These are phyloP conservation scores for Lycopodina hypogea DNA, from an alignment of 37 sponge, comb jelly and placozoan genomes.

Conservation along the genomic window DNA sequence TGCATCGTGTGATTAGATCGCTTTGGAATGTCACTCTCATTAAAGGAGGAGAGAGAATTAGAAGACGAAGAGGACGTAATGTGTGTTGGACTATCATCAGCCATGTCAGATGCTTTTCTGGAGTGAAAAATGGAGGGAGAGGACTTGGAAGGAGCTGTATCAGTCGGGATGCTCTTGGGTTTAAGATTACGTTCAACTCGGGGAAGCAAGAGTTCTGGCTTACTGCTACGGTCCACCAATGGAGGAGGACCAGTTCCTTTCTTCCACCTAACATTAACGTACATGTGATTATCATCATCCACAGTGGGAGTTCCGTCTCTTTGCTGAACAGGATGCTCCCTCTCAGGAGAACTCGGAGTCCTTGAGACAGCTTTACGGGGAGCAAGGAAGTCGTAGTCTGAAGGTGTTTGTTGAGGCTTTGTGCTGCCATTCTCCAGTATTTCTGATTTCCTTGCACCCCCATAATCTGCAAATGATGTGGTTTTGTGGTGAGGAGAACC, in stretches of 20 bases:
- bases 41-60: neutral
- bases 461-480: neutral
- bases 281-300: neutral
- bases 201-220: conserved; percentile 26
- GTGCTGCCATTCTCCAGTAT: conserved; percentile 22
- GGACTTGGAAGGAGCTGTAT: neutral
- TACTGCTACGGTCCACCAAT: conserved; percentile 22
- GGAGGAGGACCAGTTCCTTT: conserved; percentile 19
- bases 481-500: neutral
- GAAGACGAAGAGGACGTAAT: neutral
- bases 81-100: neutral
- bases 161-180: neutral
- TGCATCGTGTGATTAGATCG: conserved; percentile 11
- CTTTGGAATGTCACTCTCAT: conserved; percentile 12
- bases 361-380: conserved; percentile 7
- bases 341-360: conserved; percentile 9
- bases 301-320: neutral
- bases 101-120: neutral
- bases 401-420: neutral
- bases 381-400: conserved; percentile 9
- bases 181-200: conserved; percentile 23
- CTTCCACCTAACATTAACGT: neutral
- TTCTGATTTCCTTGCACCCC: neutral
- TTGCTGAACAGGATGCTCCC: neutral
- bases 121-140: neutral